Percentiles rank a stretch among this genome's conserved stretches.
Conservation (phyloP, 2,888 invertebrate species). For the Lymantria dispar region DNA sequence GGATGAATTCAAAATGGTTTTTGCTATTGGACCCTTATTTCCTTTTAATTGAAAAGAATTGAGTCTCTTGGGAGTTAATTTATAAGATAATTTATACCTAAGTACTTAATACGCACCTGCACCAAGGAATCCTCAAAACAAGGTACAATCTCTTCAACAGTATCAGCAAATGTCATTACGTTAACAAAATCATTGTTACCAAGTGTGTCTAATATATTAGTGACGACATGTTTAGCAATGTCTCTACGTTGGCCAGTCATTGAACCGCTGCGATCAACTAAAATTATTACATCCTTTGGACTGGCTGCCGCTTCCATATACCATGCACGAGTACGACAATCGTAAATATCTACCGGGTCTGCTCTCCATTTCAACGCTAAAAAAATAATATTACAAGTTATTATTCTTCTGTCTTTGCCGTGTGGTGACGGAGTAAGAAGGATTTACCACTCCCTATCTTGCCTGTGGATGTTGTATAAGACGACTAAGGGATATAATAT, state of each 20-base stretch:
- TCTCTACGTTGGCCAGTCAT: conserved; percentile 95
- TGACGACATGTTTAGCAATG: conserved; percentile 94
- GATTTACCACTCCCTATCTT: too few species aligned
- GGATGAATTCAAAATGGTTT: too few species aligned
- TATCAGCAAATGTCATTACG: conserved; percentile 94
- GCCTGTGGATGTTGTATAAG: too few species aligned
- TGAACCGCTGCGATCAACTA: conserved; percentile 95
- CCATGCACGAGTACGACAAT: conserved; percentile 97
- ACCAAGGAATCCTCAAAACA: conserved; percentile 95
- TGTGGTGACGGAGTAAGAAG: too few species aligned
- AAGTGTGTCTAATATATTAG: conserved; percentile 96
- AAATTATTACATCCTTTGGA: conserved; percentile 94
- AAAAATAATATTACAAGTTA: conserved; percentile 11
- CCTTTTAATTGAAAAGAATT: too few species aligned
- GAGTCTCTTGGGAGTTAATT: too few species aligned
- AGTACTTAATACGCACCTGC: conserved; percentile 83
- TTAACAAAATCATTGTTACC: conserved; percentile 99
- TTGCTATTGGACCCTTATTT: too few species aligned
- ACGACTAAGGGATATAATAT: too few species aligned
- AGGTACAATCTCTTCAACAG: conserved; percentile 90
- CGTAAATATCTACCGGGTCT: conserved; percentile 95
- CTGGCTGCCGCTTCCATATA: conserved; percentile 99
- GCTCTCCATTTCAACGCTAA: conserved; percentile 90
- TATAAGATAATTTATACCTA: too few species aligned
- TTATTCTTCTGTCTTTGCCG: too few species aligned